Base-by-base conservation (phyloP, 2,113 vertebrate genomes). In the Artemisiospiza belli region DNA sequence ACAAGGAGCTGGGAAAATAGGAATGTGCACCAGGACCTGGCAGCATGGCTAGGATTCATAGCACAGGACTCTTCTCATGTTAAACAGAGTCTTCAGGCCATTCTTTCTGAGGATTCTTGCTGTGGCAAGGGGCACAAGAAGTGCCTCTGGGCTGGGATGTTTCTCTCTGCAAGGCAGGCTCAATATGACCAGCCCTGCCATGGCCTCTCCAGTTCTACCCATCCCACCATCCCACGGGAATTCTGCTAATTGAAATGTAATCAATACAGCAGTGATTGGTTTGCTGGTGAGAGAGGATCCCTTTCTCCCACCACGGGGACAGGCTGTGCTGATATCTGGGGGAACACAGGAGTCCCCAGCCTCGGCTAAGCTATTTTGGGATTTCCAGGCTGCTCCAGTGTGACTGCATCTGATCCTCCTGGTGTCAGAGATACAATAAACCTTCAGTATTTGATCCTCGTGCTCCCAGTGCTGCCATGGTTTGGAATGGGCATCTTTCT, bases 351-450 rank as follows among this genome's bases (percentile, higher is more conserved):
- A 30, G 14, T 4, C 19, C 22, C 0, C 27, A 47, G 47, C 43
- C 49, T 46, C 43, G 2, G n/a, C 63, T 0, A 0, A 19, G 49
- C 12, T 54, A 0, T 20, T 87, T 54, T 30, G 68, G 72, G 76
- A 74, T 80, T 83, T n/a, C 54, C n/a, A 49, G 15, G 49, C 49
- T 62, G 37, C 9, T 24, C 18, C 51, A 35, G 51, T n/a, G 11
- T 0, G 0, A 10, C 47, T 72, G 30, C 19, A 16, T 62, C 46
- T 43, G 46, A 12, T 39, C 25, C 52, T 94, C 6, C 0, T 31
- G 61, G 8, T 39, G 59, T 13, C 54, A 14, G 39, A 66, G 33
- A 14, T 11, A 3, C 3, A 16, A 6, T 0, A 0, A 2, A 0
- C 49, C 64, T 55, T n/a, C 21, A 14, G 2, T n/a, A 12, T 24